These are phyloP conservation scores for Anthonomus grandis DNA, from an alignment of 1,140 invertebrate species.

Conservation along the genomic window DNA sequence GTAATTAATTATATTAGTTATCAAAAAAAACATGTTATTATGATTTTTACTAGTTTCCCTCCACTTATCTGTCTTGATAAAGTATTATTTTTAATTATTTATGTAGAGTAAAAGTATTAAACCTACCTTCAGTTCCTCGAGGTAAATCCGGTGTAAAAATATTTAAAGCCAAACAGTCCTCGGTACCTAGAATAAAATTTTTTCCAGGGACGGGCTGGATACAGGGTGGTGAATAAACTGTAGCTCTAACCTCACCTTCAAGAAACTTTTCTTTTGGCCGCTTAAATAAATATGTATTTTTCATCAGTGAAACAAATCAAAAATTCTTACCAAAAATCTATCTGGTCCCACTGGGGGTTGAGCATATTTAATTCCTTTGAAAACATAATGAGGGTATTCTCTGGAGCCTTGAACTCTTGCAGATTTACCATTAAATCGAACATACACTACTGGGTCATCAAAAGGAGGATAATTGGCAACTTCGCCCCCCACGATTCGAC, in stretches of 20 bases:
- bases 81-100: not conserved
- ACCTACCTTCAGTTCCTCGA: constrained; percentile 48
- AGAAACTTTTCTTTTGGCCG: constrained; percentile 53
- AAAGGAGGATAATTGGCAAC: constrained; percentile 55
- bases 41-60: not conserved
- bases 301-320: not conserved
- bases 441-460: constrained; percentile 60
- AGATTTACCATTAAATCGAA: constrained; percentile 53
- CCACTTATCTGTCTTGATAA: not conserved
- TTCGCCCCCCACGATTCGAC: constrained; percentile 58
- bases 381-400: constrained; percentile 55
- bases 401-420: constrained; percentile 53
- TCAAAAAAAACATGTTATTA: not conserved
- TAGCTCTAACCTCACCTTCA: constrained; percentile 55
- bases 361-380: constrained; percentile 70
- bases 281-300: constrained; percentile 32
- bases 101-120: not conserved
- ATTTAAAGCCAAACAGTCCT: constrained; percentile 81
- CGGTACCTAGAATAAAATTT: constrained; percentile 54
- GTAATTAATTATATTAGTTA: not conserved
- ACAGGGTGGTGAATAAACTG: constrained; percentile 53
- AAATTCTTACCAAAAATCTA: constrained; percentile 60
- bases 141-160: constrained; percentile 69
- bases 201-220: constrained; percentile 53
- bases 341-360: constrained; percentile 62